Percentiles rank a stretch among this genome's conserved stretches.
Conservation (phyloP, 2,888 invertebrate species). For the Platycnemis pennipes region DNA sequence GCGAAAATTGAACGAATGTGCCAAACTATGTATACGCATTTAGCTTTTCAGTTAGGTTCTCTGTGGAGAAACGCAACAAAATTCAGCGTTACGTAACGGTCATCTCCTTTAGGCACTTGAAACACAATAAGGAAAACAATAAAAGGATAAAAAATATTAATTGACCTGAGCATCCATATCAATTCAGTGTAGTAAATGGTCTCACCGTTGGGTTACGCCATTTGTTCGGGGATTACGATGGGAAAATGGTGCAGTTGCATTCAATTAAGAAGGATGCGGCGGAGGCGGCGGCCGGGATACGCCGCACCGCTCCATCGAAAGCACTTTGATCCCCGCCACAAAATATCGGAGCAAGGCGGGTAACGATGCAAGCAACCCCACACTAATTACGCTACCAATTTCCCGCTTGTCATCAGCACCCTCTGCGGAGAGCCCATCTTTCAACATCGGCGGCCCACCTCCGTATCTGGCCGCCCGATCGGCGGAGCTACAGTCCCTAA, state of each 20-base stretch:
- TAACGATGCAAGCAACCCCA: not conserved
- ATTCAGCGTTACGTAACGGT: no score
- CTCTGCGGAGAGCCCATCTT: not conserved
- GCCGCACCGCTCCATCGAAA: not conserved
- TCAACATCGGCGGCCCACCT: not conserved
- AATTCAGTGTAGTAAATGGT: not conserved
- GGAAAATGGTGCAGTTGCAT: not conserved
- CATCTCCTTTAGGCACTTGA: no score
- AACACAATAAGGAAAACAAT: no score
- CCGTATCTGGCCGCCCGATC: not conserved
- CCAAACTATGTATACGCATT: no score
- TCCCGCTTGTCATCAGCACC: not conserved
- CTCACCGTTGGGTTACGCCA: not conserved
- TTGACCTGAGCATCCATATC: not conserved
- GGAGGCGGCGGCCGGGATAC: not conserved
- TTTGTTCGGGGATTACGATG: not conserved
- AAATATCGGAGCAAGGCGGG: not conserved
- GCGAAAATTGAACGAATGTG: no score
- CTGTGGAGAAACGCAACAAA: no score
- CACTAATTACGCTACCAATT: slow-evolving; percentile 5
- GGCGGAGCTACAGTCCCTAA: not conserved
- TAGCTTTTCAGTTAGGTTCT: no score
- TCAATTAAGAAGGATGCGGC: not conserved
- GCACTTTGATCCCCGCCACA: not conserved
- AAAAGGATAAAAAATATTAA: no score